Conservation (phyloP, 1,140 invertebrate genomes). For the Anoplolepis gracilipes region DNA sequence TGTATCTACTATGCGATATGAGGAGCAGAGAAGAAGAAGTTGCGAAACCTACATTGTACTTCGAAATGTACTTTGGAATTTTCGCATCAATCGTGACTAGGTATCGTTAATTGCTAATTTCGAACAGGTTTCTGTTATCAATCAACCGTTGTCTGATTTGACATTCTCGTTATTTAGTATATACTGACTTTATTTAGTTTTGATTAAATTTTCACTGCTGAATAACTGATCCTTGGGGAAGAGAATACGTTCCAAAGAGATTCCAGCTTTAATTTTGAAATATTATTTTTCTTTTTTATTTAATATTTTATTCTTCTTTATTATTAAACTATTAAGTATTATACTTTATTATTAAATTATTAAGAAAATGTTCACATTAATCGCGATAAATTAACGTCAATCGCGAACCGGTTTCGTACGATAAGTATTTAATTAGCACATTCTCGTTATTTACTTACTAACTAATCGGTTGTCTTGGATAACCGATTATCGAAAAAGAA, state of each 20-base stretch:
- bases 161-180: background rate
- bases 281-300: background rate
- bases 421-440: background rate
- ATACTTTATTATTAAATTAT: background rate
- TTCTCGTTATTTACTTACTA: background rate
- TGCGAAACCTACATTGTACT: constrained; percentile 61
- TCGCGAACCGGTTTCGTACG: background rate
- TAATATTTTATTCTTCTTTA: no score
- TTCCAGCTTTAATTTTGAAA: background rate
- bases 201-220: background rate
- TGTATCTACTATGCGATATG: constrained; percentile 12
- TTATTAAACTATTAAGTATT: no score
- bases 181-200: background rate
- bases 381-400: background rate
- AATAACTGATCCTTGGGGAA: background rate
- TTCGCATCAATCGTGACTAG: constrained; percentile 12
- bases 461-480: background rate
- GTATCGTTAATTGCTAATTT: constrained; percentile 26
- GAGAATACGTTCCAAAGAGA: background rate
- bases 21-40: constrained; percentile 50
- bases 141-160: background rate
- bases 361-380: background rate
- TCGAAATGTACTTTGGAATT: constrained; percentile 56
- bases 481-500: background rate
- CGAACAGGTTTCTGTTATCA: constrained; percentile 7